Conservation (phyloP, 2,888 invertebrate genomes). For the Cepaea hortensis region DNA sequence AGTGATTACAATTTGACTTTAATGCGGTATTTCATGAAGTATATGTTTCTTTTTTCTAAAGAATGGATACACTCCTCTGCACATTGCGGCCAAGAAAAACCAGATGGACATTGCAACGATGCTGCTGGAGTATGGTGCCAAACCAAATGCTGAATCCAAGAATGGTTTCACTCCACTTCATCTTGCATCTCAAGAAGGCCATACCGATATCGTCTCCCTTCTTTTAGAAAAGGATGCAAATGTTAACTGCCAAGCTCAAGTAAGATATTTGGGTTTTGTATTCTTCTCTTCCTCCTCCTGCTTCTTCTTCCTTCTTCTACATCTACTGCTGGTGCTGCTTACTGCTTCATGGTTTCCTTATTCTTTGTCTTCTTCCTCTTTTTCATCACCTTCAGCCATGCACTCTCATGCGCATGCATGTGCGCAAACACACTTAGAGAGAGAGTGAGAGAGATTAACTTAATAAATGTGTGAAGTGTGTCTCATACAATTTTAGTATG, state of each 20-base stretch:
- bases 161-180: constrained; percentile 94
- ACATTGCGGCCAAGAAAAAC: constrained; percentile 99
- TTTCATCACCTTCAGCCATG: no score
- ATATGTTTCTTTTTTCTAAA: constrained; percentile 44
- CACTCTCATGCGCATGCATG: no score
- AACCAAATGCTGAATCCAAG: constrained; percentile 96
- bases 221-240: constrained; percentile 94
- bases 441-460: no score
- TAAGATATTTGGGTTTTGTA: constrained; percentile 67
- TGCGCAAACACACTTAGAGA: no score
- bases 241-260: constrained; percentile 92
- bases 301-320: not conserved
- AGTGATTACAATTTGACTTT: not conserved
- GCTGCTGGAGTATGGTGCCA: constrained; percentile 94
- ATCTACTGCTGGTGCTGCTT: not conserved
- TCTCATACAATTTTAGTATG: no score
- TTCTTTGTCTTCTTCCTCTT: not conserved
- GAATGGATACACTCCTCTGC: constrained; percentile 98
- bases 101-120: constrained; percentile 99
- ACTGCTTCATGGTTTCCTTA: not conserved
- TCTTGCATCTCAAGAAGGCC: constrained; percentile 93
- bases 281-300: not conserved
- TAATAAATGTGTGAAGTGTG: no score
- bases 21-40: no score
- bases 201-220: constrained; percentile 95